Evolutionary conservation across 2,888 invertebrate genomes (phyloP), one percentile per base, ranked within the genome.

Genomic region (Leptopilina myrica): DNA sequence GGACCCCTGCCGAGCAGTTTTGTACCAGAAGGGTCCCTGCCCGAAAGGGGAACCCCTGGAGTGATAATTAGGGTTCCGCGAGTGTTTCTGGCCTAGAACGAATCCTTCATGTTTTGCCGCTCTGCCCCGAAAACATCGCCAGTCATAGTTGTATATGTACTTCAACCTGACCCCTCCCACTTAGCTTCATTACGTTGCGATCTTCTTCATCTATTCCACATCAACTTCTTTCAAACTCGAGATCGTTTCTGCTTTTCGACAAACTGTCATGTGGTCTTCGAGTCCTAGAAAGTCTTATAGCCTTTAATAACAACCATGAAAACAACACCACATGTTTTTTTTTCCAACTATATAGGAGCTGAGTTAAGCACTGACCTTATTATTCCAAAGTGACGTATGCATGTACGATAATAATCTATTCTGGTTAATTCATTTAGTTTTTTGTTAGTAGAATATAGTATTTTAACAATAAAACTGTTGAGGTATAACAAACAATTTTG

Each of bases 21-120:
- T 90, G 90, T 91, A 89, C 88, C 88, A 88, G 89, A 87, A 89
- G 88, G 87, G 86, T 85, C 85, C 86, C 87, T 86, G 87, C 85
- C 88, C 87, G 88, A 89, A 88, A 89, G 90, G 90, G 91, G 89
- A 89, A 90, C 90, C 90, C 91, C 91, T 84, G 91, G 87, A 86
- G 91, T 85, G 91, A 91, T 91, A 91, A 91, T 91, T 91, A 91
- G 91, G 90, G 90, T 88, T 89, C 91, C 90, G 89, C 90, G 91
- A 90, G 90, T 90, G 90, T 91, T 90, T 90, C 90, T 90, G 89
- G 89, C 88, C 89, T 90, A 88, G 88, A 84, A 86, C 86, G 86
- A 87, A 88, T 88, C 90, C 91, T 91, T 91, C 89, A 91, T 91
- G 91, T 90, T 90, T 88, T 82, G 89, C 91, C 91, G 91, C 90